Percentiles rank a stretch among this genome's conserved stretches.
Conservation (phyloP, 2,888 invertebrate genomes). For the Parnassius smintheus region DNA sequence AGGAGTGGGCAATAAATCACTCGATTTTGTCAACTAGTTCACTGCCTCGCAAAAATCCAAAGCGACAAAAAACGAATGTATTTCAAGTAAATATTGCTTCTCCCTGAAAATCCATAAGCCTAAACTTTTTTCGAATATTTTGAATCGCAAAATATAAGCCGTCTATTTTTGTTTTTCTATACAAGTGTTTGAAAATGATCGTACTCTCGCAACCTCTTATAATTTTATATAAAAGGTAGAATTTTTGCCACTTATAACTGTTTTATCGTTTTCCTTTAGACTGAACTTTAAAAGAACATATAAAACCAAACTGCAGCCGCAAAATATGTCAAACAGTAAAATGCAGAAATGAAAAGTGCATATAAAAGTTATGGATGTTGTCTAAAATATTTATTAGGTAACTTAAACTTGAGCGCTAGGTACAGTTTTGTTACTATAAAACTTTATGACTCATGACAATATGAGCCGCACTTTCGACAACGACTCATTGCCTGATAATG, state of each 20-base stretch:
- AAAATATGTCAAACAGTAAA: conserved; percentile 26
- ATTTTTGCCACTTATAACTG: conserved; percentile 11
- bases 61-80: conserved; percentile 16
- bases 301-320: conserved; percentile 20
- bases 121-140: conserved; percentile 19
- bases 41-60: conserved; percentile 18
- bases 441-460: conserved; percentile 63
- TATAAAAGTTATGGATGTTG: conserved; percentile 27
- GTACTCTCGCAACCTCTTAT: conserved; percentile 11
- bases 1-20: conserved; percentile 14
- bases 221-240: conserved; percentile 11
- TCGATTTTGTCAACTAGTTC: conserved; percentile 15
- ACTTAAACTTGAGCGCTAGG: conserved; percentile 9
- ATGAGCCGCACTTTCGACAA: conserved; percentile 52
- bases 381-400: conserved; percentile 23
- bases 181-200: conserved; percentile 21
- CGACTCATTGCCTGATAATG: conserved; percentile 74
- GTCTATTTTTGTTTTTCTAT: conserved; percentile 8
- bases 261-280: conserved; percentile 23
- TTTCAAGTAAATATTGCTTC: conserved; percentile 22
- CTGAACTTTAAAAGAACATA: conserved; percentile 23
- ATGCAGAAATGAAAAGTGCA: conserved; percentile 26
- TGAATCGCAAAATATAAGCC: conserved; percentile 9
- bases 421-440: conserved; percentile 19
- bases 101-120: conserved; percentile 9